Base-by-base conservation (phyloP, 2,797 vertebrate species). In the Anolis apletophallus region DNA sequence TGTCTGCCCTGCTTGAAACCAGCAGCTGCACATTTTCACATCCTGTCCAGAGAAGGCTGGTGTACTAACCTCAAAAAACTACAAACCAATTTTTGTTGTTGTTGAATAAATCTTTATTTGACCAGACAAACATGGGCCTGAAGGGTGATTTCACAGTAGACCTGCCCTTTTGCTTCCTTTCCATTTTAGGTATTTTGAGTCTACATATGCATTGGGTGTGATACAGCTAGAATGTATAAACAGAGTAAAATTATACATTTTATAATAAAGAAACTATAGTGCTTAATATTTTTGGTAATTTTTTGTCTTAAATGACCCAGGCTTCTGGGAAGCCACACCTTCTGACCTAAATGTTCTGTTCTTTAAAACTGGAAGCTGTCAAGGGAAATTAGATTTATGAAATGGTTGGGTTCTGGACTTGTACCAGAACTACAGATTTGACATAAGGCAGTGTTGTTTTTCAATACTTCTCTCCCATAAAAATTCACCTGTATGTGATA, bases 1-100 rank as follows among this genome's bases (percentile, higher is more conserved):
- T 80, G 90, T 90, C 92, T 91, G 93, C 90, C 95, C 91, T 93
- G 93, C 94, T 90, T 93, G 95, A 96, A 96, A 96, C 94, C 96
- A 95, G 94, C 95, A 96, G 94, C 94, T 91, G 94, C 93, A 92
- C 93, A 93, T 84, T 93, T 91, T 96, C 95, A 94, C 91, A 93
- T 80, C 85, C 59, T 36, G 61, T 69, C 85, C 82, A 81, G 81
- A 81, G 32, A 72, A 71, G 17, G 32, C 55, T 64, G 72, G 13
- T 71, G 85, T 78, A 54, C 79, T 71, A 52, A 11, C 54, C 46
- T 84, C 61, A 46, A n/a, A 75, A 81, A 73, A 76, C 7, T 17
- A 36, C 77, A 81, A 83, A 69, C 17, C 40, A 72, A 83, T 72
- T 29, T 36, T 71, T 71, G 29, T 73, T 73, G 71, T 46, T 16